Evolutionary conservation across 2,797 vertebrate genomes (phyloP).

Genomic region (Propithecus deckenii): DNA sequence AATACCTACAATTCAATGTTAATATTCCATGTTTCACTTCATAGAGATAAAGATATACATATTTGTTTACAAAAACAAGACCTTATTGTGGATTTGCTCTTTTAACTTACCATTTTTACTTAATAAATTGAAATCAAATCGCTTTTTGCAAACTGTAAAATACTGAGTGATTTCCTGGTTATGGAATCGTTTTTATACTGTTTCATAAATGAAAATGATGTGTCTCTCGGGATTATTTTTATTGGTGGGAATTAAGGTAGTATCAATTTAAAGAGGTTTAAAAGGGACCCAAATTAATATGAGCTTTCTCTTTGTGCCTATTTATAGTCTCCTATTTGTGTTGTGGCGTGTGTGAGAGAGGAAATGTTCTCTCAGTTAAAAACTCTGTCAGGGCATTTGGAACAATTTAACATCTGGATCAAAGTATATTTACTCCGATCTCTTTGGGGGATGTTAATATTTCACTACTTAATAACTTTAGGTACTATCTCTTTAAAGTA

Average conservation of each 20-base stretch:
- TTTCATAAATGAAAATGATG: conserved; percentile 72
- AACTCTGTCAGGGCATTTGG: background rate
- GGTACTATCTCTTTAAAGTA: background rate
- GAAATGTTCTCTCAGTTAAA: conserved; percentile 54
- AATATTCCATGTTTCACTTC: background rate
- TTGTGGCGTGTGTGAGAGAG: background rate
- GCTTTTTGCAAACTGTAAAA: background rate
- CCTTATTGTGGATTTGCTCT: background rate
- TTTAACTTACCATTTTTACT: conserved; percentile 39
- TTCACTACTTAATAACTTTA: conserved; percentile 4
- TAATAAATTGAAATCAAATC: conserved; percentile 35
- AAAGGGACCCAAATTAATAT: conserved; percentile 76
- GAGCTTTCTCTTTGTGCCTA: conserved; percentile 32
- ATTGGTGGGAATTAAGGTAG: conserved; percentile 78
- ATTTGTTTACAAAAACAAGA: background rate
- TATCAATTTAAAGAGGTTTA: conserved; percentile 80
- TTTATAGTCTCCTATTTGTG: background rate
- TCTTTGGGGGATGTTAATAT: conserved; percentile 23
- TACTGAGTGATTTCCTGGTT: background rate
- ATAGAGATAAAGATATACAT: background rate
- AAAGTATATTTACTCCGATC: conserved; percentile 12
- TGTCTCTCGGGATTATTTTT: conserved; percentile 77
- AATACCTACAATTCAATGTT: background rate
- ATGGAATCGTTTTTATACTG: background rate
- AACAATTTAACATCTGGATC: conserved; percentile 43